phyloP scores from a whole-genome alignment of 2,888 invertebrate species.

The Yponomeuta cagnagella region DNA sequence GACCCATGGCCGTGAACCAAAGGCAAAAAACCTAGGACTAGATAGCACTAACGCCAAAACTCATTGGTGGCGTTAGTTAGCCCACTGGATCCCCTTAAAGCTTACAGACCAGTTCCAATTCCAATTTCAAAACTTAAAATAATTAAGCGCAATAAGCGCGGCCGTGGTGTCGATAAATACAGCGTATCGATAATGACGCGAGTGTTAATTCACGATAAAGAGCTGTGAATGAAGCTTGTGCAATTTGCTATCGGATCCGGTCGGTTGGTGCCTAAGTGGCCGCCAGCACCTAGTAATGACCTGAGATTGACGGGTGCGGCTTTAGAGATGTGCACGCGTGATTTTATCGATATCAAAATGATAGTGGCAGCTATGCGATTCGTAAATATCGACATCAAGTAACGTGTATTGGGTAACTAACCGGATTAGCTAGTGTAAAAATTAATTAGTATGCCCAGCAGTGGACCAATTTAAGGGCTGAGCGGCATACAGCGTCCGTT shows the following conservation, averaged over 20 bases:
- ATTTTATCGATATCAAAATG: not conserved
- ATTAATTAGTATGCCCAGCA: too few relatives aligned
- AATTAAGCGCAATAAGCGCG: slow-evolving; percentile 28
- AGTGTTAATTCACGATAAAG: slow-evolving; percentile 50
- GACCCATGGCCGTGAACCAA: too few relatives aligned
- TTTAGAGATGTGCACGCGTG: slow-evolving; percentile 4
- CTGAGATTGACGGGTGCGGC: slow-evolving; percentile 13
- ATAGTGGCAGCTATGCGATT: too few relatives aligned
- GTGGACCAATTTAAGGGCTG: too few relatives aligned
- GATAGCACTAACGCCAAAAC: too few relatives aligned
- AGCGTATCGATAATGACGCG: slow-evolving; percentile 18
- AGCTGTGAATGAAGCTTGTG: slow-evolving; percentile 57
- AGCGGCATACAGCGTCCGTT: too few relatives aligned
- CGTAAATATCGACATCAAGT: too few relatives aligned
- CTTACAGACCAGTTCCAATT: not conserved
- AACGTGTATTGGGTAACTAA: not conserved
- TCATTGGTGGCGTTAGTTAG: too few relatives aligned
- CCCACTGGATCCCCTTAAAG: not conserved
- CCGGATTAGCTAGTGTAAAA: not conserved
- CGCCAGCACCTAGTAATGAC: slow-evolving; percentile 10
- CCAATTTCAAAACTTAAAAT: slow-evolving; percentile 7
- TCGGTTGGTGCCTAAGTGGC: not conserved
- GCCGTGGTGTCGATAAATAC: slow-evolving; percentile 35
- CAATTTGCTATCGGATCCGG: slow-evolving; percentile 45
- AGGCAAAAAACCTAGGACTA: too few relatives aligned